Conservation (phyloP, 2,797 vertebrate species). For the Neopelma chrysocephalum region DNA sequence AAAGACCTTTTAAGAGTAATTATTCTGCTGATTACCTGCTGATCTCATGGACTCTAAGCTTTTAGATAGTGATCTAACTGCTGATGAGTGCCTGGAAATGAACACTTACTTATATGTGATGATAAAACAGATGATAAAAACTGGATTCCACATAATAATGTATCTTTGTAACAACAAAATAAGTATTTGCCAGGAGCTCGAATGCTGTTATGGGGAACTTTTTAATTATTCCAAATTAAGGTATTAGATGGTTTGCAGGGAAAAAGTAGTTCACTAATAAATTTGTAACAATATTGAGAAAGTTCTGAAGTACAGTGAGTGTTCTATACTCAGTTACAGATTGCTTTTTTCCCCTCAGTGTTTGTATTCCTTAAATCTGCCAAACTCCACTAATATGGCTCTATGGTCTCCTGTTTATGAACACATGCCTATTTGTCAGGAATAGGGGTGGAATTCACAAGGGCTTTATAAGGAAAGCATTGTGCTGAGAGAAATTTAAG, state of each 20-base stretch:
- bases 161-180: background rate
- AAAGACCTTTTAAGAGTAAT: background rate
- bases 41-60: background rate
- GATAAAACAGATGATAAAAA: background rate
- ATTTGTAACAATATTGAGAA: background rate
- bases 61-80: background rate
- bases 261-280: background rate
- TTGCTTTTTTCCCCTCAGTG: accelerated
- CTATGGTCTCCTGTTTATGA: background rate
- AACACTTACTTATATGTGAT: background rate
- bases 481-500: background rate
- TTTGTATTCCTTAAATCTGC: background rate
- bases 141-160: background rate
- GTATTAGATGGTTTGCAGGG: background rate
- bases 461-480: background rate
- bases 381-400: background rate
- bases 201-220: background rate
- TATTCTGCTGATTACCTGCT: background rate
- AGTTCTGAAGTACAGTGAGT: background rate
- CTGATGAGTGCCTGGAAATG: background rate
- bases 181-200: background rate
- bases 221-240: background rate
- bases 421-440: background rate
- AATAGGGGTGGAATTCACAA: background rate
- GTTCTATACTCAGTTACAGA: background rate